Evolutionary conservation across 2,888 invertebrate genomes (phyloP).

Genomic region (Agrotis clavis): DNA sequence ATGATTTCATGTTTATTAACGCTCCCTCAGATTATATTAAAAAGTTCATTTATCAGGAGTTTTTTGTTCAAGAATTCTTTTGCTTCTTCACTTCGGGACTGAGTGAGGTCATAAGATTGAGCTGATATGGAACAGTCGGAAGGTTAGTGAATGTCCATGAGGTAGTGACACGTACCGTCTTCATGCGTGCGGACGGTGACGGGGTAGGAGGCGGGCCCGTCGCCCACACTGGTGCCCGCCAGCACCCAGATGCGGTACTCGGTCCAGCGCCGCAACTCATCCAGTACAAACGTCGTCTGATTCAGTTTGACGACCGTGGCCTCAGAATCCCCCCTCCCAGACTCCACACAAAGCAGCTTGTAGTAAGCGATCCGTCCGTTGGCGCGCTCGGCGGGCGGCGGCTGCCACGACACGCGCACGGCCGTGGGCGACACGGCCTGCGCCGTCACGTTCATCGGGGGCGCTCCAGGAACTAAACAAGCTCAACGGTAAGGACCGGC

Average conservation of each 20-base stretch:
- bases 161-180: constrained; percentile 97
- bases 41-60: constrained; percentile 49
- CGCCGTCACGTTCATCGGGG: constrained; percentile 98
- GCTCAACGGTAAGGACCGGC: constrained; percentile 76
- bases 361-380: constrained; percentile 98
- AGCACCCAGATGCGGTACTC: constrained; percentile 99
- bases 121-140: constrained; percentile 48
- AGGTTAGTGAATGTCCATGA: constrained; percentile 53
- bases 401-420: constrained; percentile 97
- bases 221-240: constrained; percentile 98
- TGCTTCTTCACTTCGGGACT: not conserved
- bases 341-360: constrained; percentile 97
- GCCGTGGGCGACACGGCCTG: constrained; percentile 97
- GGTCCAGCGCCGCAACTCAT: constrained; percentile 98
- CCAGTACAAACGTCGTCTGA: constrained; percentile 95
- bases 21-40: constrained; percentile 51
- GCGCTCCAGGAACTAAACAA: constrained; percentile 97
- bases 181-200: constrained; percentile 98
- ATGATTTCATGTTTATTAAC: constrained; percentile 70
- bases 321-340: constrained; percentile 96
- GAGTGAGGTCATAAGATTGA: constrained; percentile 73
- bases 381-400: constrained; percentile 97
- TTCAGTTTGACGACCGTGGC: constrained; percentile 95
- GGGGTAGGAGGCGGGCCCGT: constrained; percentile 98
- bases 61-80: constrained; percentile 47